phyloP scores from a whole-genome alignment of 1,140 invertebrate genomes.

The Drosophila truncata region DNA sequence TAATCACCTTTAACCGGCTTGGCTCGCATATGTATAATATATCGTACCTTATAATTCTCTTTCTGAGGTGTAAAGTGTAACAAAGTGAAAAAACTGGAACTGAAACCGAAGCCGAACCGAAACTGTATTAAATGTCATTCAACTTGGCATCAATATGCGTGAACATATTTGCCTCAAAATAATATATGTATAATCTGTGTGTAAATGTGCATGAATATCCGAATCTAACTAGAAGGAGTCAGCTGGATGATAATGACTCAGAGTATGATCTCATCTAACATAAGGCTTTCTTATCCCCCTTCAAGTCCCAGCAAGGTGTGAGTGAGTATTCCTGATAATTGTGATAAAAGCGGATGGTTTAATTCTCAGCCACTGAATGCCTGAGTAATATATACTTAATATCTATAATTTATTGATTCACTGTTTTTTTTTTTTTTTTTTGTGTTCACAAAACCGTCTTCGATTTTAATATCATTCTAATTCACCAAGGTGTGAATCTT shows the following conservation, averaged over 20 bases:
- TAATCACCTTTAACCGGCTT: conserved; percentile 1
- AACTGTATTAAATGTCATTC: conserved; percentile 76
- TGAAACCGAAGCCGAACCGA: conserved; percentile 52
- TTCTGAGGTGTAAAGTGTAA: conserved; percentile 34
- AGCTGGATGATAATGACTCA: not conserved
- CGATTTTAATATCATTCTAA: not conserved
- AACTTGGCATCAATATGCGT: conserved; percentile 49
- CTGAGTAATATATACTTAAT: not conserved
- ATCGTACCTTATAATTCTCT: conserved; percentile 15
- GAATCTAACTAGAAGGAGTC: conserved; percentile 14
- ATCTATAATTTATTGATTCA: conserved; percentile 19
- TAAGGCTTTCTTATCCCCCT: not conserved
- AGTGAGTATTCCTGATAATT: not conserved
- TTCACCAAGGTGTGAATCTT: not conserved
- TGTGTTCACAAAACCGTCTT: conserved; percentile 2
- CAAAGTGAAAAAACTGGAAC: conserved; percentile 44
- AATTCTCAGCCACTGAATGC: not conserved
- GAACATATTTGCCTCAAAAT: conserved; percentile 1
- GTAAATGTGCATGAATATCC: not conserved
- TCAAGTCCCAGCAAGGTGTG: not conserved
- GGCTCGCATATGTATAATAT: not conserved
- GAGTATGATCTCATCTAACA: not conserved
- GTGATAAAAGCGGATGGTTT: not conserved
- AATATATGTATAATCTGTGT: not conserved
- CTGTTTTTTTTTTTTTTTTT: too few relatives aligned